Conservation (phyloP, 1,140 invertebrate species). For the Cydia fagiglandana region DNA sequence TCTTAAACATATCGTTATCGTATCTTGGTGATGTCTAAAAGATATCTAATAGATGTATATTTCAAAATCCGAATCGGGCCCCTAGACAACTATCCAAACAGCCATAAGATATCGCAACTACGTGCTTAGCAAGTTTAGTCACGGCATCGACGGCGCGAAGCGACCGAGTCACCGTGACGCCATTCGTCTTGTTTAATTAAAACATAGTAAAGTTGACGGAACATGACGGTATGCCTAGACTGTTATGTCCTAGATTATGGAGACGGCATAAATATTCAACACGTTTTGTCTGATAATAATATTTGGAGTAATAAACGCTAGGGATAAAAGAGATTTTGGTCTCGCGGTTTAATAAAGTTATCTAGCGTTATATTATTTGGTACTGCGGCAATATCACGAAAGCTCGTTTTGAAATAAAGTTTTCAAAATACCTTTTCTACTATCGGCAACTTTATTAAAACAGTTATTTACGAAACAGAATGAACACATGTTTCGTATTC, state of each 20-base stretch:
- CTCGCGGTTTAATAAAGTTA: neutral
- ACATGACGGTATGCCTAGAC: slow-evolving; percentile 20
- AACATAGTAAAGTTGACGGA: slow-evolving; percentile 34
- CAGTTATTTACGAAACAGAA: neutral
- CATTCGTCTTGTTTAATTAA: slow-evolving; percentile 50
- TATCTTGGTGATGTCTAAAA: too few species aligned
- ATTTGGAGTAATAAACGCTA: slow-evolving; percentile 21
- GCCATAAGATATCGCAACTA: slow-evolving; percentile 32
- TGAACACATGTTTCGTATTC: neutral
- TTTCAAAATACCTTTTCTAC: neutral
- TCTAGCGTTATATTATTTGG: neutral
- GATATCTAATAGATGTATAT: too few species aligned
- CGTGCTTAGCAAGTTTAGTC: slow-evolving; percentile 34
- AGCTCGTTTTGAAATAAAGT: neutral
- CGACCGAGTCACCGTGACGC: slow-evolving; percentile 33
- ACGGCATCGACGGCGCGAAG: slow-evolving; percentile 35
- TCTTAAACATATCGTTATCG: too few species aligned
- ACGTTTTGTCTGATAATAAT: slow-evolving; percentile 17
- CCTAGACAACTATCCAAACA: slow-evolving; percentile 30
- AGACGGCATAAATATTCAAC: slow-evolving; percentile 39
- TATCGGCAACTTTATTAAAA: neutral
- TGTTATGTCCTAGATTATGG: slow-evolving; percentile 41
- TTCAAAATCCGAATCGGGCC: too few species aligned
- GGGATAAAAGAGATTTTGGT: slow-evolving; percentile 1
- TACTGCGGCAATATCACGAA: neutral